Evolutionary conservation across 1,140 invertebrate genomes (phyloP), one percentile per base, ranked within the genome.

Genomic region (Cardiocondyla obscurior): DNA sequence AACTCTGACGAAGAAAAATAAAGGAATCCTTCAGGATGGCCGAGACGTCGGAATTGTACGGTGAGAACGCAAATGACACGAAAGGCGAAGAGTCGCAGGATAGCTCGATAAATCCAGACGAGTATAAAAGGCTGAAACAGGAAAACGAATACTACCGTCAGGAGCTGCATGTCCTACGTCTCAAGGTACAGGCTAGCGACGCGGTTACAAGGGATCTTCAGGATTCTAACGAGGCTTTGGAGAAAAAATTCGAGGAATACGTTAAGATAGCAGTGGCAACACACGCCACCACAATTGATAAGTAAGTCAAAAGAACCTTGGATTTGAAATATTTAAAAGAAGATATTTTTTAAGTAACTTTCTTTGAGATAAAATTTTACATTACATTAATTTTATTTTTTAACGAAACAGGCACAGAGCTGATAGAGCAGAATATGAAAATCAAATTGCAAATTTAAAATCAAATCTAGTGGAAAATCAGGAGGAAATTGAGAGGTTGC

Each of bases 101-200:
- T 7, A 77, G 30, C 33, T 28, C 8, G 2, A 39, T 64, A 2
- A 39, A 22, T 76, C 42, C 65, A 1, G 58, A 77, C 65, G 58
- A 77, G 39, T 51, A 65, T 14, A 65, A 53, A n/a, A 65, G 39
- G 49, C 28, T 91, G 28, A 83, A 82, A 25, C 44, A 14, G 3
- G 87, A 90, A 28, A 89, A 90, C 82, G 92, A 92, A 53, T 28
- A 69, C 22, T 89, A 79, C 7, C 84, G 82, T 30, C 92, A 93
- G 73, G 74, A 92, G 60, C 64, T 89, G 39, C 33, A 93, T 46
- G 79, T 87, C 39, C 55, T 92, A 2, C 89, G 86, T n/a, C 77
- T 82, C 6, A 92, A 90, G 73, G 25, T 93, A 5, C 42, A 89
- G 65, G 58, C 69, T 7, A 79, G 74, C 44, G 44, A 46, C 14